A percentile compares a stretch with the other conserved stretches of the same genome.
These are phyloP conservation scores for Australoheros facetus DNA, from an alignment of 2,797 vertebrate species.

Conservation along the genomic window DNA sequence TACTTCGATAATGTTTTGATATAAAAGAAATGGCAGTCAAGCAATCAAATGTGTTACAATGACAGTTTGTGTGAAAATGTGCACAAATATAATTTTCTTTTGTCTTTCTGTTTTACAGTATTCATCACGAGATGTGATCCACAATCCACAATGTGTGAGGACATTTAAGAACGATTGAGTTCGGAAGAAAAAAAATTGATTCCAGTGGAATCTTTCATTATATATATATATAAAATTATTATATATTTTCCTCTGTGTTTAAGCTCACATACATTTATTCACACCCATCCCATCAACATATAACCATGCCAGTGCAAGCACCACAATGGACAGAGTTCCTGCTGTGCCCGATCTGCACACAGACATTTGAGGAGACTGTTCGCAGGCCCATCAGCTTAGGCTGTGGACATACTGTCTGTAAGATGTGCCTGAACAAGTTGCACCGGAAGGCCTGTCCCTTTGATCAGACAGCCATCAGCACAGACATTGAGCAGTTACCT, in stretches of 20 bases:
- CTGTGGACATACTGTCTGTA: constrained; percentile 99
- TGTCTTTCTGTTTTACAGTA: constrained; percentile 74
- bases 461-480: constrained; percentile 99
- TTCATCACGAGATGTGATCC: constrained; percentile 84
- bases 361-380: constrained; percentile 98
- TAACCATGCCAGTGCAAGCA: constrained; percentile 99
- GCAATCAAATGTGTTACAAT: no score
- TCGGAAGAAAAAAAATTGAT: constrained; percentile 88
- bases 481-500: constrained; percentile 97
- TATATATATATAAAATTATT: constrained; percentile 75
- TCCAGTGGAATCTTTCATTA: constrained; percentile 98
- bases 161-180: constrained; percentile 84
- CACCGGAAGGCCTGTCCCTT: constrained; percentile 99
- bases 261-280: constrained; percentile 67
- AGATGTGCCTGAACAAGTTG: constrained; percentile 99
- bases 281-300: constrained; percentile 77
- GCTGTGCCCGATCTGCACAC: constrained; percentile 99
- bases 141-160: constrained; percentile 83
- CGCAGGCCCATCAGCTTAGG: constrained; percentile 98
- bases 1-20: neutral
- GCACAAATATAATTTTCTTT: neutral
- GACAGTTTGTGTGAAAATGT: neutral
- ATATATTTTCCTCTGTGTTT: constrained; percentile 76
- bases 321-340: constrained; percentile 99
- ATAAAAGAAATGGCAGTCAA: neutral